Conservation (phyloP, 2,113 vertebrate genomes). For the Phodopus roborovskii region DNA sequence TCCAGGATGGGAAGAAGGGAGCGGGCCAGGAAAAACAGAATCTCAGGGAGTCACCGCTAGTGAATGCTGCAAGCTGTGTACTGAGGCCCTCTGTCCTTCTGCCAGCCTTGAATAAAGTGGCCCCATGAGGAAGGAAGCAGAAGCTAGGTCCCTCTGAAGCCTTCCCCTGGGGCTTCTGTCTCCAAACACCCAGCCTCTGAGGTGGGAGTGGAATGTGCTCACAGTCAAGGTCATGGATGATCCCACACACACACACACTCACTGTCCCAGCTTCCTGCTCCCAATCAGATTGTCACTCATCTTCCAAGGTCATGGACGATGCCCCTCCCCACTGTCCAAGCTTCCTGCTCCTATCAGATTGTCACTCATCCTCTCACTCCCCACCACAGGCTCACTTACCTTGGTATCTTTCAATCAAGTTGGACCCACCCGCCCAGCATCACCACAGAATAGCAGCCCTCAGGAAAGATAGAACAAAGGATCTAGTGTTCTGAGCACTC, state of each 20-base stretch:
- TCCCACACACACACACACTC: too few relatives aligned
- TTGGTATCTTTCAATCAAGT: background rate
- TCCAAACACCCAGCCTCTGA: background rate
- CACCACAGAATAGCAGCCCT: background rate
- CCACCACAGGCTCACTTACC: background rate
- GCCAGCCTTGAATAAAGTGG: background rate
- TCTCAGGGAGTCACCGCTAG: background rate
- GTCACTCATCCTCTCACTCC: background rate
- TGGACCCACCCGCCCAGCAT: background rate
- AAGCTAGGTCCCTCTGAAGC: background rate
- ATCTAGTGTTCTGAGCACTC: background rate
- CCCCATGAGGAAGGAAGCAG: background rate
- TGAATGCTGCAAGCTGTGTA: background rate
- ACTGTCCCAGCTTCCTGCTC: too few relatives aligned
- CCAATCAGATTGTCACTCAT: too few relatives aligned
- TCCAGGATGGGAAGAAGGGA: background rate
- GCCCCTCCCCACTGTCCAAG: background rate
- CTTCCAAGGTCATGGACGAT: too few relatives aligned
- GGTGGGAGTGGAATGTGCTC: background rate
- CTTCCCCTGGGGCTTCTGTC: background rate
- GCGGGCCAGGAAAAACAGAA: background rate
- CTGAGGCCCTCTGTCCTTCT: background rate
- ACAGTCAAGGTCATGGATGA: background rate
- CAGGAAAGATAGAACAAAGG: background rate
- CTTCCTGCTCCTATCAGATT: background rate